Conservation (phyloP, 2,888 invertebrate species). For the Pharmacophagus antenor region DNA sequence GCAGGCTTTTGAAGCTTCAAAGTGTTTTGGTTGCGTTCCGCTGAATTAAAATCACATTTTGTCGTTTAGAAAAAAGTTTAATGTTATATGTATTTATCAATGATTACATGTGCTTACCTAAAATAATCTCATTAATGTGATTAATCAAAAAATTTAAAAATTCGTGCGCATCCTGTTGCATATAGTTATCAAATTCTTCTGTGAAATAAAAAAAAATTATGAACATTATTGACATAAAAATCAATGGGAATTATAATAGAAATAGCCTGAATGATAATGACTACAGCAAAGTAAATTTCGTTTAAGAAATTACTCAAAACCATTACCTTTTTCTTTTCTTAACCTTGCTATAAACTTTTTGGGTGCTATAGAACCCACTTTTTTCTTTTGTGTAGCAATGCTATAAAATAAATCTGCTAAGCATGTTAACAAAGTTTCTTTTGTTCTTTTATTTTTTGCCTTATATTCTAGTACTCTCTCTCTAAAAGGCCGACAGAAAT, state of each 20-base stretch:
- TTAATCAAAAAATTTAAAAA: constrained; percentile 99
- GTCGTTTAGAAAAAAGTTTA: neutral
- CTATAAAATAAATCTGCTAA: constrained; percentile 99
- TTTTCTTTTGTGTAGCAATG: constrained; percentile 99
- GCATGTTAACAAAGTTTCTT: constrained; percentile 98
- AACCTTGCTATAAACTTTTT: constrained; percentile 99
- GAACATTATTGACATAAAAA: too few relatives aligned
- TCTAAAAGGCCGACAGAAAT: constrained; percentile 99
- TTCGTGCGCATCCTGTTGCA: constrained; percentile 99
- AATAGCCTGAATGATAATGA: too few relatives aligned
- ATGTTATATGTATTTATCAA: neutral
- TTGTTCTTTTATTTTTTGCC: constrained; percentile 95
- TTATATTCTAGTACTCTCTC: constrained; percentile 99
- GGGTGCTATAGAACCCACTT: constrained; percentile 99
- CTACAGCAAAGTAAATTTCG: neutral
- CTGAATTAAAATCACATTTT: constrained; percentile 58
- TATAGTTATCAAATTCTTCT: constrained; percentile 99
- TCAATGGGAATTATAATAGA: too few relatives aligned
- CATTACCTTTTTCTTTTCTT: constrained; percentile 96
- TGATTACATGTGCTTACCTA: constrained; percentile 84
- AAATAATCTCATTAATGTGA: constrained; percentile 98
- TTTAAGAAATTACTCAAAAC: neutral
- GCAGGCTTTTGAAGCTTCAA: constrained; percentile 81
- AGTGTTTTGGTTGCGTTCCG: constrained; percentile 88
- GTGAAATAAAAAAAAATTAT: constrained; percentile 57